Evolutionary conservation across 2,797 vertebrate species (phyloP), one percentile per base, ranked within the genome.

Genomic region (Trachurus trachurus): DNA sequence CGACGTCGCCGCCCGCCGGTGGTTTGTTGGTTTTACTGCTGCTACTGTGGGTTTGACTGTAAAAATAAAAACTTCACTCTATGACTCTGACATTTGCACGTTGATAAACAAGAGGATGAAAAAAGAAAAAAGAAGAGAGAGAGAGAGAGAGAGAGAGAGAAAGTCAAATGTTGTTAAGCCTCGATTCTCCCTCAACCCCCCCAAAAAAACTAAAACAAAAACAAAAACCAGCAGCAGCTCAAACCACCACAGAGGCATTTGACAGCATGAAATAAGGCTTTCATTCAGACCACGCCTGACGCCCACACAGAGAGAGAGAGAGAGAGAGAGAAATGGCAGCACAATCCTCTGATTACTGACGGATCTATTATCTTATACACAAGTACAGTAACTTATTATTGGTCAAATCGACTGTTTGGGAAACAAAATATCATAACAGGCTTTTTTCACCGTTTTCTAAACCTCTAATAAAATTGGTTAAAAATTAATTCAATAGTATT

Each of bases 211-310:
- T n/a, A n/a, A n/a, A n/a, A n/a, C n/a, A n/a, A n/a, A n/a, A n/a
- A n/a, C n/a, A n/a, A 26, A 3, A 26, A 26, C 26, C 26, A 26
- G 26, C 26, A 61, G 68, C 63, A 73, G 45, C 56, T 37, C 21
- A 63, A 5, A 21, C 21, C 40, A 21, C 64, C 57, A 74, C 66
- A 68, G 72, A 78, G 71, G 63, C 70, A 76, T 84, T 85, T 49
- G 63, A 53, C 77, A 53, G 34, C 21, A 81, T 85, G 75, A 92
- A 85, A 83, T 72, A 66, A 78, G 72, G 78, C 85, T 71, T 84
- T 85, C 78, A 86, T 89, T 87, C 73, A 82, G 81, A 69, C 76
- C 68, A 75, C 22, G 68, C 82, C 78, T 72, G 67, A 83, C 53
- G 66, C 86, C 66, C 81, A 76, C 81, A 71, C 10, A 40, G 0